phyloP scores from a whole-genome alignment of 2,797 vertebrate genomes.

The Acanthiza pusilla region DNA sequence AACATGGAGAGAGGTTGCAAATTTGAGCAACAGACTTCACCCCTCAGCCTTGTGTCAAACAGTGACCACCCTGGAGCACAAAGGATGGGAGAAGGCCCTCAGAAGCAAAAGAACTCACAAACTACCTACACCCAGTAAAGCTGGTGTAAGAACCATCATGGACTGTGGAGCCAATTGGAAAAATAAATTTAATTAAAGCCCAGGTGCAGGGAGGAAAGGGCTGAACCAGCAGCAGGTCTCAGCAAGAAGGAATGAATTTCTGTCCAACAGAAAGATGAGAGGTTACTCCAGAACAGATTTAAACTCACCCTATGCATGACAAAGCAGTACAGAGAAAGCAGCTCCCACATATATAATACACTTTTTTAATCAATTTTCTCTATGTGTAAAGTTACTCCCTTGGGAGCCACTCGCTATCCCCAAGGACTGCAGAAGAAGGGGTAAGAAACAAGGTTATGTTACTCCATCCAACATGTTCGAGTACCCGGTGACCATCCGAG shows the following conservation, averaged over 20 bases:
- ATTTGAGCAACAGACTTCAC: not conserved
- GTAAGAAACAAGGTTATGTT: not conserved
- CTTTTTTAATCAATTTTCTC: not conserved
- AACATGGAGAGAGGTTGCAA: not conserved
- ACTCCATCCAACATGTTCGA: not conserved
- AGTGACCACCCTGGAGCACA: not conserved
- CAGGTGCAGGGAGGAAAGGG: not conserved
- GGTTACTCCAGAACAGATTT: not conserved
- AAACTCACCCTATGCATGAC: not conserved
- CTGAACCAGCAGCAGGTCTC: not conserved
- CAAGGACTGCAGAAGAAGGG: not conserved
- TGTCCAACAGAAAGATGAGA: not conserved
- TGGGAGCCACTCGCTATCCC: not conserved
- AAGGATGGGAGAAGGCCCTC: not conserved
- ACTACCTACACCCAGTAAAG: not conserved
- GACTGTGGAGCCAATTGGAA: not conserved
- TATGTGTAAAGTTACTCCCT: not conserved
- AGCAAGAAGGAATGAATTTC: not conserved
- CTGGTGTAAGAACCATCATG: not conserved
- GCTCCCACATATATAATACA: not conserved
- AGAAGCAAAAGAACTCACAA: not conserved
- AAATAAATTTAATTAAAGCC: not conserved
- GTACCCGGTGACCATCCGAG: accelerated
- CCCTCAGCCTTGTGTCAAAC: not conserved
- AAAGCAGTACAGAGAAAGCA: not conserved